A percentile compares a stretch with the other conserved stretches of the same genome.
These are phyloP conservation scores for Diaphora mendica DNA, from an alignment of 2,888 invertebrate species.

Conservation along the genomic window DNA sequence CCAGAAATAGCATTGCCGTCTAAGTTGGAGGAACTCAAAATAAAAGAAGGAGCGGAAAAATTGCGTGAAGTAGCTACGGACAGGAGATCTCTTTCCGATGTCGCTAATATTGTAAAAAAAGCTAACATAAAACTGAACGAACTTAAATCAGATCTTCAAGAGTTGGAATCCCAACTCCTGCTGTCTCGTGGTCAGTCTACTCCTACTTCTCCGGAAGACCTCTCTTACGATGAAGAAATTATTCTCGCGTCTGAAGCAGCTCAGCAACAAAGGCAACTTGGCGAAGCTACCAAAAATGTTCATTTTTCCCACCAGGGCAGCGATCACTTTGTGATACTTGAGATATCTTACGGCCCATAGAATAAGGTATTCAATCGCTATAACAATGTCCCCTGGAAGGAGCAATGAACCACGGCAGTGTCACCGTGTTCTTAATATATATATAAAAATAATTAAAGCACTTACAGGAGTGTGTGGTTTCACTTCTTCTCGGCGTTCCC, in stretches of 20 bases:
- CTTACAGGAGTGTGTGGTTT: too few relatives aligned
- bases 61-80: conserved; percentile 97
- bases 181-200: conserved; percentile 94
- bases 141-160: conserved; percentile 96
- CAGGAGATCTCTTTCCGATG: conserved; percentile 94
- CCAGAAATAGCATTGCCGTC: conserved; percentile 93
- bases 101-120: conserved; percentile 96
- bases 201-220: conserved; percentile 83
- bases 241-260: conserved; percentile 82
- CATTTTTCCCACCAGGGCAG: too few relatives aligned
- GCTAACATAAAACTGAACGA: conserved; percentile 97
- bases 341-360: too few relatives aligned
- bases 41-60: conserved; percentile 99
- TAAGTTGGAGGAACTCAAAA: conserved; percentile 95
- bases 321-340: too few relatives aligned
- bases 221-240: conserved; percentile 83
- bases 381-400: too few relatives aligned
- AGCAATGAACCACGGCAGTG: too few relatives aligned
- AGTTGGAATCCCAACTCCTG: conserved; percentile 96
- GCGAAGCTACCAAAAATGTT: too few relatives aligned
- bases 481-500: too few relatives aligned
- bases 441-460: too few relatives aligned
- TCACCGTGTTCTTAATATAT: too few relatives aligned
- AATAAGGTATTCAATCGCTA: too few relatives aligned
- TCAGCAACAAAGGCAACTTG: conserved; percentile 83